These are phyloP conservation scores for Pseudorasbora parva DNA, from an alignment of 2,113 vertebrate genomes.

Conservation along the genomic window DNA sequence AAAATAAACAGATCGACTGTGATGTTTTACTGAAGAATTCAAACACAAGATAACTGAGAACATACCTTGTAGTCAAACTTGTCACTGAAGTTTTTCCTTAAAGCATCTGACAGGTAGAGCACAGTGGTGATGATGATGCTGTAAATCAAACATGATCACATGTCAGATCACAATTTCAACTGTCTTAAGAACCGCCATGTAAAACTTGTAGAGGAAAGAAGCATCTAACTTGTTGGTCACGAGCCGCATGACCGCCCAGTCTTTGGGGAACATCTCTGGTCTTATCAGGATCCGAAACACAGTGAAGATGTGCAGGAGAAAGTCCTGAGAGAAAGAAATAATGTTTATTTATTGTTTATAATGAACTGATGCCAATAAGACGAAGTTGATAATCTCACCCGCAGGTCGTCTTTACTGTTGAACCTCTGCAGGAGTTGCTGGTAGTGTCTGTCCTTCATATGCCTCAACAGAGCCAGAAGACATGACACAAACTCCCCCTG, in stretches of 20 bases:
- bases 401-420: constrained; percentile 89
- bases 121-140: constrained; percentile 99
- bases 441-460: constrained; percentile 97
- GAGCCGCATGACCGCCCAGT: constrained; percentile 98
- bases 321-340: constrained; percentile 81
- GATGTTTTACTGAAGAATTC: background rate
- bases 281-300: constrained; percentile 96
- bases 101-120: constrained; percentile 95
- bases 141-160: constrained; percentile 47
- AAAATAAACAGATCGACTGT: background rate
- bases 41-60: background rate
- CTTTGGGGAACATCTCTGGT: constrained; percentile 98
- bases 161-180: background rate
- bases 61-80: constrained; percentile 96
- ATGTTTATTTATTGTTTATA: background rate
- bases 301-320: constrained; percentile 96
- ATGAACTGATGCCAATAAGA: background rate
- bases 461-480: constrained; percentile 89
- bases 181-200: background rate
- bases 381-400: constrained; percentile 70
- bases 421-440: constrained; percentile 94
- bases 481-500: constrained; percentile 98
- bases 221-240: constrained; percentile 96
- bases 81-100: constrained; percentile 97
- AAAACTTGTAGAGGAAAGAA: background rate